Conservation (phyloP, 2,113 vertebrate species). For the Aspiorhynchus laticeps region DNA sequence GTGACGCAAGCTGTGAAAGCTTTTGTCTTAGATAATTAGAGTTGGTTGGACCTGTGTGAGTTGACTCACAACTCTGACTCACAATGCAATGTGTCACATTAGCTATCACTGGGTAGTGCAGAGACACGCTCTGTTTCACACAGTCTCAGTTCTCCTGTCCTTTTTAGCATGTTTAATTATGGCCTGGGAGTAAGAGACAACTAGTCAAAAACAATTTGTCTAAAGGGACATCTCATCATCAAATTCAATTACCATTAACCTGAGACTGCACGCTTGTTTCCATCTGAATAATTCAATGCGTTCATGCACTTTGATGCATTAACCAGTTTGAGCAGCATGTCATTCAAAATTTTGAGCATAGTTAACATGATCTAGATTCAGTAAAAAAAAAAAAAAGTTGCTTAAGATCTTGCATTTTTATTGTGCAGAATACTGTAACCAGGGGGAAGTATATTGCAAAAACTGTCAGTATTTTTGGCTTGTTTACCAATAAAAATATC, state of each 20-base stretch:
- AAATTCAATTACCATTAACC: conserved; percentile 71
- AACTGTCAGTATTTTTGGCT: neutral
- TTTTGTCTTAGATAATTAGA: conserved; percentile 20
- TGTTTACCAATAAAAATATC: neutral
- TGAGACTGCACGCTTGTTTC: conserved; percentile 9
- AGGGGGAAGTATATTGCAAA: neutral
- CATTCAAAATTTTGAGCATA: neutral
- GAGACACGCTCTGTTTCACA: neutral
- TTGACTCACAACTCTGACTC: neutral
- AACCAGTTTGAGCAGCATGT: neutral
- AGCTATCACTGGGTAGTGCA: neutral
- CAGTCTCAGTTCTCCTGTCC: conserved; percentile 53
- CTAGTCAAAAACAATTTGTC: conserved; percentile 69
- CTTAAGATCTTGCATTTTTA: neutral
- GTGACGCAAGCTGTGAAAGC: neutral
- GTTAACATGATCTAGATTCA: neutral
- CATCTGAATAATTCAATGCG: conserved; percentile 14
- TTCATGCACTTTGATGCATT: conserved; percentile 16
- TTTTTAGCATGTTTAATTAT: conserved; percentile 71
- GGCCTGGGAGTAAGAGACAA: conserved; percentile 54
- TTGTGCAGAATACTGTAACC: neutral
- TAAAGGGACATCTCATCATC: conserved; percentile 66
- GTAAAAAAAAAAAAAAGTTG: neutral
- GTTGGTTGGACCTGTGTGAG: neutral
- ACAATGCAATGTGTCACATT: neutral